Percentiles rank a stretch among this genome's conserved stretches.
phyloP scores from a whole-genome alignment of 30 jellyfish, hydroid and myxozoan genomes.

The Chrysaora quinquecirrha region DNA sequence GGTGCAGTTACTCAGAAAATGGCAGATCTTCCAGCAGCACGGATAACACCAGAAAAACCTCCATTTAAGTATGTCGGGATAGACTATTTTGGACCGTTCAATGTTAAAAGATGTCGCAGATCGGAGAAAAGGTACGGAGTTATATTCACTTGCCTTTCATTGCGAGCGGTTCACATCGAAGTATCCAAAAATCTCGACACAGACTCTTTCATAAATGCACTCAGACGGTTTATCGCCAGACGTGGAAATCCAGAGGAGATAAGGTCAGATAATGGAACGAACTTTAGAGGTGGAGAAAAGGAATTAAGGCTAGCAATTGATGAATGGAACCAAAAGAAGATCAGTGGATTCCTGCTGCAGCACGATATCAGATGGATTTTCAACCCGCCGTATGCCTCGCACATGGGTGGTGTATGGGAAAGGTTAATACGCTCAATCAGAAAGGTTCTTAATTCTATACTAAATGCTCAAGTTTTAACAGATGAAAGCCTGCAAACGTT shows the following conservation, averaged over 20 bases:
- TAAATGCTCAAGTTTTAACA: slow-evolving; percentile 31
- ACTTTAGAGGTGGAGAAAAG: slow-evolving; percentile 34
- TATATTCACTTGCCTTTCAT: slow-evolving; percentile 50
- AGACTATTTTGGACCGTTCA: slow-evolving; percentile 72
- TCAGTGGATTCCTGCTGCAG: slow-evolving; percentile 25
- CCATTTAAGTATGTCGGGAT: slow-evolving; percentile 59
- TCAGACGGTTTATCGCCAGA: slow-evolving; percentile 53
- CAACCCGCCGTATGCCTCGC: slow-evolving; percentile 67
- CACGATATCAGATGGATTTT: slow-evolving; percentile 42
- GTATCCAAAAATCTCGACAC: slow-evolving; percentile 42
- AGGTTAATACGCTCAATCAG: slow-evolving; percentile 54
- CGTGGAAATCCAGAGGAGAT: slow-evolving; percentile 53
- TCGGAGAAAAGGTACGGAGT: slow-evolving; percentile 53
- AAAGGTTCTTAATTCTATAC: slow-evolving; percentile 11
- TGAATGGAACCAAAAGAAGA: slow-evolving; percentile 41
- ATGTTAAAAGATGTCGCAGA: slow-evolving; percentile 42
- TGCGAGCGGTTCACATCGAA: slow-evolving; percentile 69
- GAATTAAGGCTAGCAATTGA: slow-evolving; percentile 30
- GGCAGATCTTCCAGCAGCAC: slow-evolving; percentile 70
- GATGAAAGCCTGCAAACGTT: slow-evolving; percentile 64
- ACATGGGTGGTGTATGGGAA: slow-evolving; percentile 81
- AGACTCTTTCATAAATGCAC: slow-evolving; percentile 50
- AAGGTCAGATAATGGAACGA: slow-evolving; percentile 38
- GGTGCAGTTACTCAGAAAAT: slow-evolving; percentile 19
- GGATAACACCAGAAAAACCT: slow-evolving; percentile 66